Conservation (phyloP, 2,888 invertebrate species). For the Tanytarsus gracilentus region DNA sequence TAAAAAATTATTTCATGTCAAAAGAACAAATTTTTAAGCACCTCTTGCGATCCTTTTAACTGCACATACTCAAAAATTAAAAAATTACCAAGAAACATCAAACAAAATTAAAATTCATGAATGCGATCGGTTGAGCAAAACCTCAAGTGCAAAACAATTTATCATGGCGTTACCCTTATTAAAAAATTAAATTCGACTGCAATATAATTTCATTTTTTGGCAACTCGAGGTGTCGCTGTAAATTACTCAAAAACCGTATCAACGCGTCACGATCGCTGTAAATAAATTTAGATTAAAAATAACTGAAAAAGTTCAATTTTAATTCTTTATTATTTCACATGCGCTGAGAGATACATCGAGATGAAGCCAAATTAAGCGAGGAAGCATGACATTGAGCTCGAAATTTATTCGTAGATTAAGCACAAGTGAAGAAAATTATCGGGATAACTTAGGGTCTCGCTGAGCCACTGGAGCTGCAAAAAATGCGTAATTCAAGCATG, state of each 20-base stretch:
- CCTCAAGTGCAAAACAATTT: no score
- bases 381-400: not conserved
- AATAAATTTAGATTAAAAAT: not conserved
- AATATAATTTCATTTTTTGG: no score
- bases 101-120: no score
- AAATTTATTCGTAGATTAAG: constrained; percentile 39
- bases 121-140: no score
- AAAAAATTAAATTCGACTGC: not conserved
- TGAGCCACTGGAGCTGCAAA: constrained; percentile 85
- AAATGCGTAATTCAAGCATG: constrained; percentile 5
- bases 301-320: not conserved
- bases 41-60: no score
- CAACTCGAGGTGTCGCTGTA: no score
- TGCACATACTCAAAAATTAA: no score
- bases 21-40: no score
- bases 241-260: no score
- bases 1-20: no score
- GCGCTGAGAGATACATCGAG: not conserved
- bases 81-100: no score
- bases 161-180: not conserved
- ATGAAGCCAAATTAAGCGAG: not conserved
- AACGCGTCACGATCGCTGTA: no score
- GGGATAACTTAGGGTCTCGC: constrained; percentile 94
- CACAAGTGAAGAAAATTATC: constrained; percentile 95
- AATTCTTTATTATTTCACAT: not conserved